phyloP scores from a whole-genome alignment of 2,888 invertebrate genomes.

The Temnothorax rugatulus region DNA sequence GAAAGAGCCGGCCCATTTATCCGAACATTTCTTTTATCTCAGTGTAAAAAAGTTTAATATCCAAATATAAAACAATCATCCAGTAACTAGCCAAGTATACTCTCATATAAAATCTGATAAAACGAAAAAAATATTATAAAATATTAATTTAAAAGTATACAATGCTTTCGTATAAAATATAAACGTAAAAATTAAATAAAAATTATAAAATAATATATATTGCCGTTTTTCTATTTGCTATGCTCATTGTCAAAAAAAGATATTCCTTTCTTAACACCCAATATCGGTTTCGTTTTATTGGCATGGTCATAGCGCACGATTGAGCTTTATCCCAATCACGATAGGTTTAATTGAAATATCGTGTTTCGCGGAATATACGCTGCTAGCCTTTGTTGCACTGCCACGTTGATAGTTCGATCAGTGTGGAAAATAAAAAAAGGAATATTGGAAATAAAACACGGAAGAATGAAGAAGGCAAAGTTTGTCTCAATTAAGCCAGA shows the following conservation, averaged over 20 bases:
- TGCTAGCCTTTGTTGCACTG: conserved; percentile 58
- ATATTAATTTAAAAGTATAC: conserved; percentile 7
- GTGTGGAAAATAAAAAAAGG: conserved; percentile 52
- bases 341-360: conserved; percentile 74
- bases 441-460: conserved; percentile 7
- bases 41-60: background rate
- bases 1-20: background rate
- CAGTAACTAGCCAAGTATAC: background rate
- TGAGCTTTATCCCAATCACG: conserved; percentile 55
- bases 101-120: background rate
- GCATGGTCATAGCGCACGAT: conserved; percentile 51
- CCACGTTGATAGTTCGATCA: conserved; percentile 62
- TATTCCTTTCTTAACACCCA: conserved; percentile 53
- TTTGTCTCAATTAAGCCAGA: conserved; percentile 42
- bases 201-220: conserved; percentile 25
- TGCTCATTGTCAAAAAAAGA: conserved; percentile 22
- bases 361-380: conserved; percentile 69
- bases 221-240: conserved; percentile 10
- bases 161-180: background rate
- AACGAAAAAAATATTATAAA: background rate
- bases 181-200: conserved; percentile 33
- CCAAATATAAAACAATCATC: background rate
- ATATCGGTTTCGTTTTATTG: conserved; percentile 61
- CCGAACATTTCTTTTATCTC: background rate
- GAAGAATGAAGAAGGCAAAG: conserved; percentile 21